These are phyloP conservation scores for Coronaproctus castanopsis DNA, from an alignment of 2,888 invertebrate species.

Conservation along the genomic window DNA sequence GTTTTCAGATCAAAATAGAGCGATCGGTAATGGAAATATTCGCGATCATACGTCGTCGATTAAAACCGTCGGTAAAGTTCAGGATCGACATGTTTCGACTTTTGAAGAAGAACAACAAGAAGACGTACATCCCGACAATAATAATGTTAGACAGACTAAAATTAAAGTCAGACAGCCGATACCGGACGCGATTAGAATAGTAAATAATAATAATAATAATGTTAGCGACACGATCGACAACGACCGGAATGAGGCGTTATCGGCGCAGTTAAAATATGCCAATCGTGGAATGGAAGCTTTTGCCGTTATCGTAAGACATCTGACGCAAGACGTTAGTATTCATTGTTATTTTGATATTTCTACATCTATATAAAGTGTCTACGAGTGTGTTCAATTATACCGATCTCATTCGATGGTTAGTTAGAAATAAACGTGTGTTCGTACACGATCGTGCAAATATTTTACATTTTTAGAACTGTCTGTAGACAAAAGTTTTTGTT, in stretches of 20 bases:
- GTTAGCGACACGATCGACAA: too few relatives aligned
- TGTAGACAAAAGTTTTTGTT: too few relatives aligned
- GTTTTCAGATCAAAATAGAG: neutral
- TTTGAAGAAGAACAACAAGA: too few relatives aligned
- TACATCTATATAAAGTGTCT: neutral
- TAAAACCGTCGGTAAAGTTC: neutral
- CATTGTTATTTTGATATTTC: neutral
- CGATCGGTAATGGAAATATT: neutral
- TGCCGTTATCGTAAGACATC: constrained; percentile 63
- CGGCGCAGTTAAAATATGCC: constrained; percentile 27
- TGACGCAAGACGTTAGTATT: constrained; percentile 37
- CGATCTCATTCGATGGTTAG: too few relatives aligned
- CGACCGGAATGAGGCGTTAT: constrained; percentile 6
- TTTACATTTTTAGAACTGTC: too few relatives aligned
- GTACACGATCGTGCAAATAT: too few relatives aligned
- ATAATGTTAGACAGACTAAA: neutral
- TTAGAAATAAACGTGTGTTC: too few relatives aligned
- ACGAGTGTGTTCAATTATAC: neutral
- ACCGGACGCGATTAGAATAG: too few relatives aligned
- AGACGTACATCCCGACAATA: neutral
- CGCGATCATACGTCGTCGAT: neutral
- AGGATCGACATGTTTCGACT: neutral
- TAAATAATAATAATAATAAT: too few relatives aligned
- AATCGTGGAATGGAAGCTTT: constrained; percentile 61
- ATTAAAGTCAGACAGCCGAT: constrained; percentile 1